Conservation (phyloP, 2,888 invertebrate species). For the Imbricaverruca yamaguchii region DNA sequence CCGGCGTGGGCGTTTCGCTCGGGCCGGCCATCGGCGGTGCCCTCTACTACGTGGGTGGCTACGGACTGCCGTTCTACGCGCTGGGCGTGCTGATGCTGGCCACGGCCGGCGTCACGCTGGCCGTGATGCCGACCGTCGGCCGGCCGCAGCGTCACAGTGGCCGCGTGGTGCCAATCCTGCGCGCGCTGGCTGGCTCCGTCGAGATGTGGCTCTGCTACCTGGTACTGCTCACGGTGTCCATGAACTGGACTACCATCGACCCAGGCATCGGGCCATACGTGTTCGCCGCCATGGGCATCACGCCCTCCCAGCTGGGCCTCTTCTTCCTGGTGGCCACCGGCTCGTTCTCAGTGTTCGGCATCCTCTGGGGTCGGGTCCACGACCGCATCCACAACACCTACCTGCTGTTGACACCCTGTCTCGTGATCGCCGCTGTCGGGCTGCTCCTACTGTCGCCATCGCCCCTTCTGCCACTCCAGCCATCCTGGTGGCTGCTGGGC, state of each 20-base stretch:
- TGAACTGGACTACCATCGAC: slow-evolving; percentile 18
- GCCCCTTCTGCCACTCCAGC: slow-evolving; percentile 43
- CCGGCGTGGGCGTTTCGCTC: slow-evolving; percentile 69
- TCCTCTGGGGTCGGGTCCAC: slow-evolving; percentile 43
- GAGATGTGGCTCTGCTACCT: neutral
- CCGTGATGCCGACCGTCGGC: slow-evolving; percentile 50
- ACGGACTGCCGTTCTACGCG: slow-evolving; percentile 65
- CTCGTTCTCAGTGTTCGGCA: neutral
- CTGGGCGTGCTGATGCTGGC: slow-evolving; percentile 60
- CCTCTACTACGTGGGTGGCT: slow-evolving; percentile 70
- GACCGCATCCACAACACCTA: slow-evolving; percentile 61
- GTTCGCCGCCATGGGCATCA: neutral
- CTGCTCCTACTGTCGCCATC: slow-evolving; percentile 61
- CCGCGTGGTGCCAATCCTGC: neutral
- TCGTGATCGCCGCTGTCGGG: slow-evolving; percentile 54
- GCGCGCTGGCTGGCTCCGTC: neutral
- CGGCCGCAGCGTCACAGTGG: neutral
- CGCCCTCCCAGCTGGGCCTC: neutral
- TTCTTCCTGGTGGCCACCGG: slow-evolving; percentile 17
- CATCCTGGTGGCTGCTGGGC: slow-evolving; percentile 11
- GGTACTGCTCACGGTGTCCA: neutral
- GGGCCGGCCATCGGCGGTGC: slow-evolving; percentile 72
- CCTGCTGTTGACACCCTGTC: slow-evolving; percentile 65
- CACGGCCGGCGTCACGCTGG: slow-evolving; percentile 57
- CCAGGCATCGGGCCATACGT: slow-evolving; percentile 12